Base-by-base conservation (phyloP, 2,113 vertebrate genomes). In the Nibea coibor region DNA sequence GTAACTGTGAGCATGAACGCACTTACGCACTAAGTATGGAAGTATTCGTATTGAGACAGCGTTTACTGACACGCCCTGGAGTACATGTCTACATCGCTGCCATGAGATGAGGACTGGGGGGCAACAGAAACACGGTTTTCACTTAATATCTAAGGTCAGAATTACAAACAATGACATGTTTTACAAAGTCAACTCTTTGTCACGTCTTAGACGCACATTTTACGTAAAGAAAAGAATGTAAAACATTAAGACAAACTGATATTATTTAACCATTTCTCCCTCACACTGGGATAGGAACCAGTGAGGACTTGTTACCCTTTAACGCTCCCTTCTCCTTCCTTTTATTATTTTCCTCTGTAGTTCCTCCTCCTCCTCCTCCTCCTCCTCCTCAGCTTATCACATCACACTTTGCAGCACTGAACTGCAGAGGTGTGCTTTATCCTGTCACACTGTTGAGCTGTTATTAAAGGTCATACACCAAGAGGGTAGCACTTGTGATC, bases 401-500 rank as follows among this genome's bases (percentile, higher is more conserved):
- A 51, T 72, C 81, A 83, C 77, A 83, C 79, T 63, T 78, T 16
- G 1, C 64, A 62, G 64, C 75, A 43, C 70, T 85, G 59, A 82
- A n/a, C 62, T 45, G 24, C 8, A 4, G 79, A 81, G 58, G 85
- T 90, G 88, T 90, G 81, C 88, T 24, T 54, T 75, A 47, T 51
- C 53, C 62, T 11, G 62, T 56, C 63, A 75, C 10, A 53, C 19
- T 45, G 54, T 64, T 75, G 51, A 72, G 68, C 67, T 83, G 56
- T 35, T 68, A 59, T 50, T 74, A 56, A 68, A 74, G 69, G 68
- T 72, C 73, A 64, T 43, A 28, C 1, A 5, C 6, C 45, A 54
- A 48, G 35, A 31, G 67, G 65, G 51, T 16, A 22, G 12, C 3
- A 72, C 39, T 70, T 62, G 57, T 72, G n/a, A 76, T 63, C 58